Percentiles rank a stretch among this genome's conserved stretches.
Evolutionary conservation across 92 coral and sea anemone species (phyloP).

Genomic region (Porites divaricata): DNA sequence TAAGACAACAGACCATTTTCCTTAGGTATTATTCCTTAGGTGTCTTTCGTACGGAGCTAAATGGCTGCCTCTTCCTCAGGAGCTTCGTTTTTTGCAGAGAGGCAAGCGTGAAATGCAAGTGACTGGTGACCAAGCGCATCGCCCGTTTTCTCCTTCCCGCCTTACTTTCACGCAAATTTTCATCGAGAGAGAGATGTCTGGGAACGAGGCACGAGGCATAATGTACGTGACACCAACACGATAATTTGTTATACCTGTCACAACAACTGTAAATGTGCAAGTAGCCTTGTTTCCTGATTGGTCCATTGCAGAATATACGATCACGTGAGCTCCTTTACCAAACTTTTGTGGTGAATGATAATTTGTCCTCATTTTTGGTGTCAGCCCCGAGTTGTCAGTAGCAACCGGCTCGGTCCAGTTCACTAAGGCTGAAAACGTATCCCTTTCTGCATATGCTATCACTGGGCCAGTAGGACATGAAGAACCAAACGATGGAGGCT

Average conservation of each 20-base stretch:
- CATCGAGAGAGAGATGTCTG: too few relatives aligned
- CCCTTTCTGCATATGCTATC: constrained; percentile 9
- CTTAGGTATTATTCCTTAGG: too few relatives aligned
- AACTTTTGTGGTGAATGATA: not conserved
- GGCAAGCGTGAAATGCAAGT: too few relatives aligned
- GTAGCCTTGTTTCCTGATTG: not conserved
- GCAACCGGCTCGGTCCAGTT: constrained; percentile 48
- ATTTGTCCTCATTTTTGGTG: not conserved
- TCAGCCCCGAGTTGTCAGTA: constrained; percentile 48
- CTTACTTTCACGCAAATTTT: too few relatives aligned
- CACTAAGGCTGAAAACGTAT: constrained; percentile 3
- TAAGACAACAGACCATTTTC: too few relatives aligned
- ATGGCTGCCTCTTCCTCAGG: too few relatives aligned
- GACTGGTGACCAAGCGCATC: too few relatives aligned
- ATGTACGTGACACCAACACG: too few relatives aligned
- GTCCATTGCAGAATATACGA: constrained; percentile 50
- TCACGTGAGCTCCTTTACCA: constrained; percentile 1
- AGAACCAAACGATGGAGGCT: constrained; percentile 35
- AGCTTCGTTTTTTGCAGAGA: too few relatives aligned
- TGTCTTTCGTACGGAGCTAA: too few relatives aligned
- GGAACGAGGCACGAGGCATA: too few relatives aligned
- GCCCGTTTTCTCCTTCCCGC: too few relatives aligned
- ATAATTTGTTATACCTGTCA: not conserved
- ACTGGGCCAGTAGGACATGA: constrained; percentile 26
- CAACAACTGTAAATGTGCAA: not conserved